Evolutionary conservation across 2,113 vertebrate species (phyloP).

Genomic region (Tamias sibiricus): DNA sequence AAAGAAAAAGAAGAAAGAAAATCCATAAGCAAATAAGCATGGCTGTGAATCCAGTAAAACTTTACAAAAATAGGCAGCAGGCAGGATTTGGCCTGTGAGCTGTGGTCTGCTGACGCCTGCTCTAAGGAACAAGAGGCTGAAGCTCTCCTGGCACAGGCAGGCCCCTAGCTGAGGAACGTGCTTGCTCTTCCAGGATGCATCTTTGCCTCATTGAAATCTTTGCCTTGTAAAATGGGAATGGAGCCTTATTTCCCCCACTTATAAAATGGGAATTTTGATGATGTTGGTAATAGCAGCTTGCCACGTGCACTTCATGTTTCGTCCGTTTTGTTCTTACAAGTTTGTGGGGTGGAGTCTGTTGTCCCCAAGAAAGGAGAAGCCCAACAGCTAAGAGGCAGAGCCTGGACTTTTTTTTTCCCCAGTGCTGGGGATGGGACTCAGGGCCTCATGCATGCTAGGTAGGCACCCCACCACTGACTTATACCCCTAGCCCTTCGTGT

Average conservation of each 20-base stretch:
- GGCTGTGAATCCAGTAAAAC: not conserved
- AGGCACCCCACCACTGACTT: not conserved
- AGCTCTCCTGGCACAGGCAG: not conserved
- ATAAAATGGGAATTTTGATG: not conserved
- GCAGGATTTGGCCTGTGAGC: not conserved
- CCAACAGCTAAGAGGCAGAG: not conserved
- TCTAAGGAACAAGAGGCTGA: not conserved
- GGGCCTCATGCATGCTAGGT: not conserved
- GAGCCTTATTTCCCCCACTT: not conserved
- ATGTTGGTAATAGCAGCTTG: not conserved
- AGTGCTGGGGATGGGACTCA: not conserved
- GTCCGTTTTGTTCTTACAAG: not conserved
- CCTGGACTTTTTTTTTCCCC: not conserved
- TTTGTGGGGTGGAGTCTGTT: not conserved
- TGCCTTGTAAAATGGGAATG: not conserved
- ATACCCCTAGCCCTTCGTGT: not conserved
- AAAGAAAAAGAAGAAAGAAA: too few species aligned
- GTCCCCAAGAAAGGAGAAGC: not conserved
- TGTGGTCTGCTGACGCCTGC: not conserved
- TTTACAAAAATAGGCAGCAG: not conserved
- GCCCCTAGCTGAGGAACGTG: not conserved
- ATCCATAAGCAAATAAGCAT: fast-evolving
- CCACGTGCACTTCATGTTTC: fast-evolving
- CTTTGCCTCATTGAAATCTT: not conserved
- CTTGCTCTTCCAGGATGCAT: not conserved